Evolutionary conservation across 2,797 vertebrate species (phyloP).

Genomic region (Pyrocephalus nanus): DNA sequence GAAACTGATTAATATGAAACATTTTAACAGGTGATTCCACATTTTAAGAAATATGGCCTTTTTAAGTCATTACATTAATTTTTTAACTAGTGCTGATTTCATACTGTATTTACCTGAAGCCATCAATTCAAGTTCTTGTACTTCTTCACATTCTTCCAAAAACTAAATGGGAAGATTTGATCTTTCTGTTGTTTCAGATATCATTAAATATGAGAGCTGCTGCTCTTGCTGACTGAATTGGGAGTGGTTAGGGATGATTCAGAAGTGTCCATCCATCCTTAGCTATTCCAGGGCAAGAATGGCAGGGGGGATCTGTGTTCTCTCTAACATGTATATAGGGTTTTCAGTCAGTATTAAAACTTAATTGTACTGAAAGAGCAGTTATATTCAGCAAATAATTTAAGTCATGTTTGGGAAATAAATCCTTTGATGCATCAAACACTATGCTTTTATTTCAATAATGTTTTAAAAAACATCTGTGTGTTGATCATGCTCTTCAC

Average conservation of each 20-base stretch:
- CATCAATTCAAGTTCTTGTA: neutral
- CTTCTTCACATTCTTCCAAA: neutral
- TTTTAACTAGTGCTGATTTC: neutral
- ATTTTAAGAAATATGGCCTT: neutral
- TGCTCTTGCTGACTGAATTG: neutral
- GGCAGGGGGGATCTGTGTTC: neutral
- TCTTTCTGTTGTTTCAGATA: neutral
- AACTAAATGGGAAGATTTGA: neutral
- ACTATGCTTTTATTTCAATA: neutral
- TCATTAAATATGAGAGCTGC: neutral
- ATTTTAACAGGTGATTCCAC: neutral
- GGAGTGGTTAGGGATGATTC: neutral
- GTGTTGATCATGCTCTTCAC: neutral
- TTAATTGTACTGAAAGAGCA: neutral
- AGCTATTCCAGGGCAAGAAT: neutral
- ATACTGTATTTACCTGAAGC: neutral
- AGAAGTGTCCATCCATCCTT: neutral
- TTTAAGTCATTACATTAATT: neutral
- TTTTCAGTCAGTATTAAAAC: neutral
- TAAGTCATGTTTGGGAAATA: neutral
- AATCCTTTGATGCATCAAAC: neutral
- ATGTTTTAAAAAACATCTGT: neutral
- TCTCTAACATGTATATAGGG: neutral
- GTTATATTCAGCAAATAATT: neutral
- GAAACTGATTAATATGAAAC: neutral